phyloP scores from a whole-genome alignment of 2,888 invertebrate species.

The Xestobium rufovillosum region DNA sequence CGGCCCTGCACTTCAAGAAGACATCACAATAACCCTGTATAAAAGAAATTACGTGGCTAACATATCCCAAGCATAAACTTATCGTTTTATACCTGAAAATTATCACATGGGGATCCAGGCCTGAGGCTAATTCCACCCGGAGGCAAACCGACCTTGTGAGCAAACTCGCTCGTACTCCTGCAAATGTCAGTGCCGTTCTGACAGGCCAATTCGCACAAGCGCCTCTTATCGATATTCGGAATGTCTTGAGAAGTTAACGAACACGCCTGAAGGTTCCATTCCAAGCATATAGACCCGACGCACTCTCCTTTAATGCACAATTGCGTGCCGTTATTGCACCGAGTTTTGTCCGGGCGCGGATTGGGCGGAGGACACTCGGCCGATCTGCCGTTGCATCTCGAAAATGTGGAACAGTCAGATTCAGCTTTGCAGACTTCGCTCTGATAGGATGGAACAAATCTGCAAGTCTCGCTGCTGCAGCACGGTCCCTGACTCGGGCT shows the following conservation, averaged over 20 bases:
- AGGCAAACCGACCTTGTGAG: slow-evolving; percentile 63
- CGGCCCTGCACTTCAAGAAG: slow-evolving; percentile 95
- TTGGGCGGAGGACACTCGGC: slow-evolving; percentile 83
- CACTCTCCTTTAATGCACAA: slow-evolving; percentile 87
- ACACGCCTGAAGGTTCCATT: slow-evolving; percentile 92
- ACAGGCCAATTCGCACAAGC: slow-evolving; percentile 95
- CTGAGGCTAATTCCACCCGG: slow-evolving; percentile 77
- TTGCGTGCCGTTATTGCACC: slow-evolving; percentile 89
- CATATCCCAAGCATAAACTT: slow-evolving; percentile 7
- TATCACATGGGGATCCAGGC: slow-evolving; percentile 97
- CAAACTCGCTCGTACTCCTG: slow-evolving; percentile 82
- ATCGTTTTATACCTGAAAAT: slow-evolving; percentile 67
- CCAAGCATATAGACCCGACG: slow-evolving; percentile 89
- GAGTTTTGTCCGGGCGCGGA: slow-evolving; percentile 80
- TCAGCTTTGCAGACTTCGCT: slow-evolving; percentile 72
- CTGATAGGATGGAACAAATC: slow-evolving; percentile 59
- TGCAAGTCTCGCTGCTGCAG: slow-evolving; percentile 73
- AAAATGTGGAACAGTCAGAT: slow-evolving; percentile 83
- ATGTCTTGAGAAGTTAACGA: slow-evolving; percentile 78
- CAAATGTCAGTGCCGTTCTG: slow-evolving; percentile 77
- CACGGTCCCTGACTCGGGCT: slow-evolving; percentile 98
- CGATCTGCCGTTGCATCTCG: slow-evolving; percentile 76
- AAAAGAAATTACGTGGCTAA: slow-evolving; percentile 9
- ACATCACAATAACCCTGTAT: slow-evolving; percentile 96
- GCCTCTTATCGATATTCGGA: slow-evolving; percentile 70